Evolutionary conservation across 53 echinoderm and acorn worm genomes (phyloP).

Genomic region (Arbacia lixula): DNA sequence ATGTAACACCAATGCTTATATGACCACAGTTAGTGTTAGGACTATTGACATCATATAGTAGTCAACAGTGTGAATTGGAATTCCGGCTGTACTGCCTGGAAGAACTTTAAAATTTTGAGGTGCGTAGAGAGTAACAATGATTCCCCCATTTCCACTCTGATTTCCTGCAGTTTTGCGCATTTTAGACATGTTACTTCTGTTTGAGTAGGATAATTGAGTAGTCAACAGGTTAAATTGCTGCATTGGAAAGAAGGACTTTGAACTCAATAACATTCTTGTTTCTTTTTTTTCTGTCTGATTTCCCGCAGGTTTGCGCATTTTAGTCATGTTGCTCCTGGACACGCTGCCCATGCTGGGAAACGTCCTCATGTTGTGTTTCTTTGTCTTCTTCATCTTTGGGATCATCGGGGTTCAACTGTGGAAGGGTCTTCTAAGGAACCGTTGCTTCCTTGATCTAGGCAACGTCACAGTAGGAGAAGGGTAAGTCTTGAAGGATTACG

Average conservation of each 20-base stretch:
- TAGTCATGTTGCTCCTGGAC: constrained; percentile 97
- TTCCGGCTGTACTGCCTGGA: too few species aligned
- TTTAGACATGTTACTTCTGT: too few species aligned
- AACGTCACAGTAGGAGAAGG: constrained; percentile 31
- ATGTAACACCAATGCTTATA: too few species aligned
- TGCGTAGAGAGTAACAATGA: too few species aligned
- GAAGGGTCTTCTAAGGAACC: constrained; percentile 94
- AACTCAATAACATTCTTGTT: neutral
- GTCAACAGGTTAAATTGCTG: too few species aligned
- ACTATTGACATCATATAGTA: too few species aligned
- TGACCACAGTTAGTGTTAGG: too few species aligned
- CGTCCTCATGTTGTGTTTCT: constrained; percentile 94
- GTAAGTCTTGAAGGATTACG: too few species aligned
- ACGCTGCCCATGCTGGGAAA: constrained; percentile 99
- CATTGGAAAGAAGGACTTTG: neutral
- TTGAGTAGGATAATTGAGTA: constrained; percentile 22
- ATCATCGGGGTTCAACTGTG: constrained; percentile 99
- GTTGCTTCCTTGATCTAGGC: constrained; percentile 80
- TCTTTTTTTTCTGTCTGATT: neutral
- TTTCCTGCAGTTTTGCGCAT: too few species aligned
- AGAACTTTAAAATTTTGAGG: too few species aligned
- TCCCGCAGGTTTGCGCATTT: constrained; percentile 88
- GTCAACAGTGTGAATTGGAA: too few species aligned
- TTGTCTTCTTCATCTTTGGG: constrained; percentile 99
- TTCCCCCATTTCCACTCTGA: too few species aligned